Conservation (phyloP, 2,113 vertebrate genomes). For the Apodemus speciosus region DNA sequence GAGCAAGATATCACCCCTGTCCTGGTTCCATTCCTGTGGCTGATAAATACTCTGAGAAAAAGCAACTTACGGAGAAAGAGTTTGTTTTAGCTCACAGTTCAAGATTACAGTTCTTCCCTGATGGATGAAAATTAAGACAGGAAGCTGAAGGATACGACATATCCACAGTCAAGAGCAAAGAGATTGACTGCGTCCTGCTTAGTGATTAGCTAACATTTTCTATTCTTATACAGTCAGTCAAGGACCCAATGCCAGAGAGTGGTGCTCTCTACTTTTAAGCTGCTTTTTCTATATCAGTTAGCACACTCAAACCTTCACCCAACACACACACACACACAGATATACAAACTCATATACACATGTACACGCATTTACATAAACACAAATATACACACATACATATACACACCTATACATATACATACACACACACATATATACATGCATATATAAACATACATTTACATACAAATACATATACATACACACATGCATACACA, state of each 20-base stretch:
- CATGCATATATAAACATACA: background rate
- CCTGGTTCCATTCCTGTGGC: background rate
- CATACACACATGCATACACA: background rate
- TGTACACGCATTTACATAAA: fast-evolving
- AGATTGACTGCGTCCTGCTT: background rate
- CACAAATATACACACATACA: background rate
- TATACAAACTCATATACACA: background rate
- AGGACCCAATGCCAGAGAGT: background rate
- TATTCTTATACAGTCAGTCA: background rate
- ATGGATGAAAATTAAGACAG: background rate
- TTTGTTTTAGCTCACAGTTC: too few species aligned
- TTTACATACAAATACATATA: background rate
- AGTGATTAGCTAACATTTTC: background rate
- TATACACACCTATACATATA: too few species aligned
- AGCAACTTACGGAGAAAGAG: too few species aligned
- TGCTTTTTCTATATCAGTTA: background rate
- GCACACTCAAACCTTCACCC: background rate
- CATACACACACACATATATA: background rate
- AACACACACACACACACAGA: background rate
- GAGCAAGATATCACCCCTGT: too few species aligned
- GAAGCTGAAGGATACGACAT: background rate
- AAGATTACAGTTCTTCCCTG: background rate
- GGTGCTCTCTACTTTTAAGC: background rate
- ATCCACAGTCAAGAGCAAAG: background rate
- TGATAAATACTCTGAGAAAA: background rate